A percentile compares a stretch with the other conserved stretches of the same genome.
These are phyloP conservation scores for Chorisops tibialis DNA, from an alignment of 2,888 invertebrate species.

Conservation along the genomic window DNA sequence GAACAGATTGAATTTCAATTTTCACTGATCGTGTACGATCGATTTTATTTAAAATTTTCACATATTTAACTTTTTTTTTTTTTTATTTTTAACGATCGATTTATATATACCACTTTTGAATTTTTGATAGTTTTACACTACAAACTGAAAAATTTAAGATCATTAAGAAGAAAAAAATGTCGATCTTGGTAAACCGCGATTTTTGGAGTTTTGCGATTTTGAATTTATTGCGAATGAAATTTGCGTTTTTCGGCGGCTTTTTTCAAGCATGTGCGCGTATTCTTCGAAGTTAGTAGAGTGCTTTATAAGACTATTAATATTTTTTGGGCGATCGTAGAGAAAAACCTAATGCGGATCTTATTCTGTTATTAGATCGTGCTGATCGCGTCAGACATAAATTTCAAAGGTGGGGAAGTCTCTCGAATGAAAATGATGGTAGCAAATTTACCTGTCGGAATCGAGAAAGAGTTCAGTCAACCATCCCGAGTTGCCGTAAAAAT, in stretches of 20 bases:
- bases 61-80: background rate
- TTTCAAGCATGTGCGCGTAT: too few species aligned
- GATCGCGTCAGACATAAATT: background rate
- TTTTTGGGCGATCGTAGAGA: background rate
- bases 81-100: background rate
- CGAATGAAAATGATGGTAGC: constrained; percentile 1
- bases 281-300: too few species aligned
- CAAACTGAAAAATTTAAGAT: too few species aligned
- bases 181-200: too few species aligned
- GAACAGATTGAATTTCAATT: background rate
- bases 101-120: too few species aligned
- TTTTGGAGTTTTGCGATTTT: too few species aligned
- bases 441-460: background rate
- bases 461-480: constrained; percentile 19
- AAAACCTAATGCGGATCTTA: background rate
- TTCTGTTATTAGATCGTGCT: background rate
- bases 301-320: constrained; percentile 4
- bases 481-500: background rate
- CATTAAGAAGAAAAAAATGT: too few species aligned
- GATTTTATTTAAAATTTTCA: background rate
- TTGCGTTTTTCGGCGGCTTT: too few species aligned
- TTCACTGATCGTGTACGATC: background rate
- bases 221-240: too few species aligned
- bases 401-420: background rate
- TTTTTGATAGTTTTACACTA: too few species aligned